phyloP scores from a whole-genome alignment of 1,140 invertebrate species.

The Sycophila sp. region DNA sequence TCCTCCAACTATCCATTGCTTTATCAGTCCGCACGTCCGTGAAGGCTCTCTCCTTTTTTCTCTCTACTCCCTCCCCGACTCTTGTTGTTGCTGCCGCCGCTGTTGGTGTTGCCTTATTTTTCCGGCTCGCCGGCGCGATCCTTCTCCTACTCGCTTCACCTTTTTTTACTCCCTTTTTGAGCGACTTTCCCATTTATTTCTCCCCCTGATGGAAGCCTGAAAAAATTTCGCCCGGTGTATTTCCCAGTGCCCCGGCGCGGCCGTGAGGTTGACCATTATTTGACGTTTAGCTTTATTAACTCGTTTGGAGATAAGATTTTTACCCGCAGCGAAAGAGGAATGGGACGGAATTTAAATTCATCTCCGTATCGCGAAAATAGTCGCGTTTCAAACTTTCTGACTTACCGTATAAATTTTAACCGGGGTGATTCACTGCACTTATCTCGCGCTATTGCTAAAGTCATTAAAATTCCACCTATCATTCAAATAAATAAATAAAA shows the following conservation, averaged over 20 bases:
- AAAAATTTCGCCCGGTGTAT: conserved; percentile 17
- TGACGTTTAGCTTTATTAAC: conserved; percentile 37
- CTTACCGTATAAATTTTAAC: background rate
- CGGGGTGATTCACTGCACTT: too few relatives aligned
- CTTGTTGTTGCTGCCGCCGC: background rate
- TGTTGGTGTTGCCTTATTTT: background rate
- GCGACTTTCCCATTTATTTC: conserved; percentile 35
- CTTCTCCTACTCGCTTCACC: background rate
- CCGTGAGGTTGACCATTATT: conserved; percentile 22
- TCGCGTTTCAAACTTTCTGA: background rate
- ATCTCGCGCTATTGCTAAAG: too few relatives aligned
- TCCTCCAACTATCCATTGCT: conserved; percentile 29
- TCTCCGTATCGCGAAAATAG: background rate
- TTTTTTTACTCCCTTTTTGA: background rate
- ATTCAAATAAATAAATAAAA: too few relatives aligned
- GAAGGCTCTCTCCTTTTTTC: conserved; percentile 2
- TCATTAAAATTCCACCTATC: background rate
- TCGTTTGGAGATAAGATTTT: conserved; percentile 34
- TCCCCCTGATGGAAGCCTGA: conserved; percentile 20
- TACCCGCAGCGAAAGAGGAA: background rate
- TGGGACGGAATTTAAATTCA: conserved; percentile 23
- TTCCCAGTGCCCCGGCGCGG: background rate
- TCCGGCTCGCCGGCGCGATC: too few relatives aligned
- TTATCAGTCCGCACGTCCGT: conserved; percentile 17
- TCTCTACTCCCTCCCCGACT: background rate